Conservation (phyloP, 2,888 invertebrate genomes). For the Apoda limacodes region DNA sequence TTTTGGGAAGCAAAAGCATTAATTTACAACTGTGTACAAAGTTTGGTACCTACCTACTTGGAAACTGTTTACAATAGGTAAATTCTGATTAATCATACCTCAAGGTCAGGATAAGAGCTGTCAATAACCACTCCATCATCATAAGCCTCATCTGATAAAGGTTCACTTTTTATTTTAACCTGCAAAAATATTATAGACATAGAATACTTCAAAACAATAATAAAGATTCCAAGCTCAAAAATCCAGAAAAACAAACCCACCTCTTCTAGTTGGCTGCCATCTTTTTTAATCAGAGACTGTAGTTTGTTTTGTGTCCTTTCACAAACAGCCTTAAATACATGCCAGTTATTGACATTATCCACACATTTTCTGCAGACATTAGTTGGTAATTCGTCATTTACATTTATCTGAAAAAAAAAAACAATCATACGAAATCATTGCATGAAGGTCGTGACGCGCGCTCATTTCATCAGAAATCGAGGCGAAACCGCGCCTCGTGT, state of each 20-base stretch:
- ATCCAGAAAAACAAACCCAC: constrained; percentile 44
- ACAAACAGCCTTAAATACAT: constrained; percentile 73
- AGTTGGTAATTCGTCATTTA: constrained; percentile 73
- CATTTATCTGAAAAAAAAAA: constrained; percentile 67
- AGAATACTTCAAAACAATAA: constrained; percentile 28
- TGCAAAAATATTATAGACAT: constrained; percentile 44
- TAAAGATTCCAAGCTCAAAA: constrained; percentile 38
- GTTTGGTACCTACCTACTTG: no score
- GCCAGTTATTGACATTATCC: constrained; percentile 75
- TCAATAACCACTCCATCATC: constrained; percentile 67
- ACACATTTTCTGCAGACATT: constrained; percentile 74
- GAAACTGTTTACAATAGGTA: no score
- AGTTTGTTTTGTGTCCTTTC: constrained; percentile 75
- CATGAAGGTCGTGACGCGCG: constrained; percentile 50
- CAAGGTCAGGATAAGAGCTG: constrained; percentile 53
- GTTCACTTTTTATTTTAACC: constrained; percentile 70
- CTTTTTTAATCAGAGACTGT: constrained; percentile 66
- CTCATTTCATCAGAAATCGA: constrained; percentile 58
- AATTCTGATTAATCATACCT: constrained; percentile 44
- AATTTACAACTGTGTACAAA: constrained; percentile 8
- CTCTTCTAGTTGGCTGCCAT: constrained; percentile 66
- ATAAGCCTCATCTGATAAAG: constrained; percentile 63
- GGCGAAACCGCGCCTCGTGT: constrained; percentile 59
- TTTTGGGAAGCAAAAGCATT: constrained; percentile 18
- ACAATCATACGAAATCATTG: constrained; percentile 55